Percentiles rank a stretch among this genome's conserved stretches.
Evolutionary conservation across 2,888 invertebrate species (phyloP).

Genomic region (Rhaphigaster nebulosa): DNA sequence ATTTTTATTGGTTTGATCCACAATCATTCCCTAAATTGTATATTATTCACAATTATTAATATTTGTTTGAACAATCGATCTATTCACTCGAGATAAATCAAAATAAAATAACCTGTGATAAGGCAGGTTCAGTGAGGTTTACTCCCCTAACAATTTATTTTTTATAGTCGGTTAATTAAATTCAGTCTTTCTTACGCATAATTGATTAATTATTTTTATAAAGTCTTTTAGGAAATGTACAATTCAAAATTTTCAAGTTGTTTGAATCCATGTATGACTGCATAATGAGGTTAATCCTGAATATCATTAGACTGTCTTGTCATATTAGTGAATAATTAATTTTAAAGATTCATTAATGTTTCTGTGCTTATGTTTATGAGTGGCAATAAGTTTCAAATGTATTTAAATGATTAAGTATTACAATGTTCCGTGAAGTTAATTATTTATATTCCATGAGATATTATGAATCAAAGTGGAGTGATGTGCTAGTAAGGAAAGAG

Average conservation of each 20-base stretch:
- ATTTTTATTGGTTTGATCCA: neutral
- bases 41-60: neutral
- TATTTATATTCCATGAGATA: neutral
- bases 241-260: neutral
- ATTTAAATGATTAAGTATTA: neutral
- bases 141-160: conserved; percentile 26
- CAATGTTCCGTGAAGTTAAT: neutral
- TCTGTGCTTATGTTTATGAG: neutral
- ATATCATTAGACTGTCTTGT: conserved; percentile 6
- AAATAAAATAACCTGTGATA: conserved; percentile 22
- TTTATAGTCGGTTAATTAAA: neutral
- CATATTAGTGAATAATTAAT: neutral
- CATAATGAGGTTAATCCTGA: neutral
- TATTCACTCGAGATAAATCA: conserved; percentile 3
- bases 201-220: neutral
- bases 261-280: neutral
- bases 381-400: neutral
- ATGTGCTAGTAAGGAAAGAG: neutral
- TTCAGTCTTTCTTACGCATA: neutral
- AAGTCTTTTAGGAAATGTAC: neutral
- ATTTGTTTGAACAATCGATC: neutral
- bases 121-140: conserved; percentile 22
- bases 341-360: neutral
- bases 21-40: neutral
- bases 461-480: neutral